Evolutionary conservation across 2,113 vertebrate genomes (phyloP), one percentile per base, ranked within the genome.

Genomic region (Jacana jacana): DNA sequence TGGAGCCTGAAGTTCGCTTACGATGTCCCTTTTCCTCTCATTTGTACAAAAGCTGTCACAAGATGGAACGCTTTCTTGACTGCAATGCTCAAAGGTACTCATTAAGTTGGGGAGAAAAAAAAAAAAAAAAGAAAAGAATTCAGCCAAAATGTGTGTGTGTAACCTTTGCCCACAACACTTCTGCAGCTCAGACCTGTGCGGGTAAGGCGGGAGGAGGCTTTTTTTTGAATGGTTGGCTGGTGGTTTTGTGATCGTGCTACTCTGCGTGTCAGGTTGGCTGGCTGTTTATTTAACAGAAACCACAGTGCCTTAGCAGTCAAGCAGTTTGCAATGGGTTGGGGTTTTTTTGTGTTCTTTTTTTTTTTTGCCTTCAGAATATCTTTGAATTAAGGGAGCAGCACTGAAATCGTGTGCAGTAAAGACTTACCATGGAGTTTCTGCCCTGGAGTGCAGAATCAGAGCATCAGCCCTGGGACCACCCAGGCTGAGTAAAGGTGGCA

Each of bases 51-150:
- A 76, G 54, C 52, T 24, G 23, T 95, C 87, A 93, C 25, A 71
- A 81, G 46, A 88, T 83, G 48, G 89, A 92, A 96, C 85, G 63
- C 58, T 42, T 89, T 93, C 95, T 96, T 86, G 51, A 84, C 78
- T 94, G 94, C 92, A 97, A 95, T 96, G 91, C 76, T 95, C 89
- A 97, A 91, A 97, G 96, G 76, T 95, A 96, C 84, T 96, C 95
- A 97, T 95, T 97, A 96, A 94, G 55, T 69, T 83, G 58, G 86
- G 68, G 44, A 44, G 70, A 84, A 80, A 54, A 80, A n/a, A n/a
- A n/a, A n/a, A n/a, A n/a, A n/a, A n/a, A n/a, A n/a, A n/a, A n/a
- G n/a, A n/a, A n/a, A 57, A 81, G 30, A 60, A 18, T 88, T 95
- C 60, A 78, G 46, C 73, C 20, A 10, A 70, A 94, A 93, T 66